A percentile compares a stretch with the other conserved stretches of the same genome.
These are phyloP conservation scores for Neomorphus geoffroyi DNA, from an alignment of 2,797 vertebrate genomes.

Conservation along the genomic window DNA sequence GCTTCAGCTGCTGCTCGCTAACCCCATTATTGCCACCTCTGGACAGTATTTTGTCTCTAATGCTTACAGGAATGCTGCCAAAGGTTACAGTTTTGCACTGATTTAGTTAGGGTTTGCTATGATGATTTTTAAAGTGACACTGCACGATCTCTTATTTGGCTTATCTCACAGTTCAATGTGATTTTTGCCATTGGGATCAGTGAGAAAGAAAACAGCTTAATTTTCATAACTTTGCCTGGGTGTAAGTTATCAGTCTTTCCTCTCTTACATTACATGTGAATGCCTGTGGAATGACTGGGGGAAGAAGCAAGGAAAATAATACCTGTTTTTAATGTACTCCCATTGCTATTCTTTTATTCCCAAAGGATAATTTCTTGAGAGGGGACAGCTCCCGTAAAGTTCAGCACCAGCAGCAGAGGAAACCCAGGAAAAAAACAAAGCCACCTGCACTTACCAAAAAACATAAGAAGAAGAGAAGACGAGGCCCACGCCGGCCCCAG, in stretches of 20 bases:
- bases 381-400: constrained; percentile 93
- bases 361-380: constrained; percentile 96
- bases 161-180: not conserved
- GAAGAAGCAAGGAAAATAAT: not conserved
- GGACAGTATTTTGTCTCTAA: not conserved
- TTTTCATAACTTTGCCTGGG: not conserved
- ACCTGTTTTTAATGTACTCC: not conserved
- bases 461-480: constrained; percentile 98
- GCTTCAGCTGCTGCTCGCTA: not conserved
- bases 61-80: not conserved
- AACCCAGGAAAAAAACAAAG: constrained; percentile 99
- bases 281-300: not conserved
- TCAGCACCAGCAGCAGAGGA: constrained; percentile 98
- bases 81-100: not conserved
- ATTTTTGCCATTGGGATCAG: not conserved
- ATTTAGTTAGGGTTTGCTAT: not conserved
- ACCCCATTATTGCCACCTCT: not conserved
- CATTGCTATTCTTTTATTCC: constrained; percentile 10
- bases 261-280: not conserved
- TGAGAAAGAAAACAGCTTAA: not conserved
- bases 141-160: not conserved
- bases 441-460: constrained; percentile 99
- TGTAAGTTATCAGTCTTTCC: not conserved
- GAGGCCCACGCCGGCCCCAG: constrained; percentile 92
- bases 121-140: not conserved